phyloP scores from a whole-genome alignment of 2,797 vertebrate species.

The Antrozous pallidus region DNA sequence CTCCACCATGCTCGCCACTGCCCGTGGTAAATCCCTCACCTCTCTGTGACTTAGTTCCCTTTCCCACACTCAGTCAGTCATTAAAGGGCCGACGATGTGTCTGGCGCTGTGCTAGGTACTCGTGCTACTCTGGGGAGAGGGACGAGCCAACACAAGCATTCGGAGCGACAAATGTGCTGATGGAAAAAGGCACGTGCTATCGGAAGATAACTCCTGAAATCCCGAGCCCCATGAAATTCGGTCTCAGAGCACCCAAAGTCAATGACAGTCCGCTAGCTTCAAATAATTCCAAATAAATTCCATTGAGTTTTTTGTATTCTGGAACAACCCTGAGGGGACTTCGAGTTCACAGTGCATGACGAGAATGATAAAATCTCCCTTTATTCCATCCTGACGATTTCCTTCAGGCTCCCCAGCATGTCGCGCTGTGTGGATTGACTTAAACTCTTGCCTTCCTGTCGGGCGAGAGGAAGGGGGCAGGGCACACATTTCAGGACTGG shows the following conservation, averaged over 20 bases:
- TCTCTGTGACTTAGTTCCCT: not conserved
- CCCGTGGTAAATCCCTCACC: not conserved
- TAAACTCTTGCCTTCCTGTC: not conserved
- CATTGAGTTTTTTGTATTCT: not conserved
- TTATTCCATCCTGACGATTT: not conserved
- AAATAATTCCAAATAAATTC: not conserved
- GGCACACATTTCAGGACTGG: not conserved
- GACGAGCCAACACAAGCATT: not conserved
- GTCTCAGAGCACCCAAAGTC: not conserved
- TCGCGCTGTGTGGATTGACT: not conserved
- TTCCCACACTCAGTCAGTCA: not conserved
- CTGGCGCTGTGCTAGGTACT: not conserved
- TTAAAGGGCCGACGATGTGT: not conserved
- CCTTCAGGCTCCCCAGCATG: not conserved
- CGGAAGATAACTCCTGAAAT: not conserved
- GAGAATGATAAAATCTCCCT: not conserved
- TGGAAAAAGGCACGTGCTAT: not conserved
- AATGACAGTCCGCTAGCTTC: not conserved
- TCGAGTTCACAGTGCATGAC: not conserved
- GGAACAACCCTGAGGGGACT: not conserved
- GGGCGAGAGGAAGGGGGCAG: not conserved
- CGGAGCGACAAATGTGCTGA: not conserved
- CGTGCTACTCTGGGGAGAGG: not conserved
- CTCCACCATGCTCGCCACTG: not conserved
- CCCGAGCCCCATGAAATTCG: not conserved